Conservation (phyloP, 2,113 vertebrate genomes). For the Pachyramphus minor region DNA sequence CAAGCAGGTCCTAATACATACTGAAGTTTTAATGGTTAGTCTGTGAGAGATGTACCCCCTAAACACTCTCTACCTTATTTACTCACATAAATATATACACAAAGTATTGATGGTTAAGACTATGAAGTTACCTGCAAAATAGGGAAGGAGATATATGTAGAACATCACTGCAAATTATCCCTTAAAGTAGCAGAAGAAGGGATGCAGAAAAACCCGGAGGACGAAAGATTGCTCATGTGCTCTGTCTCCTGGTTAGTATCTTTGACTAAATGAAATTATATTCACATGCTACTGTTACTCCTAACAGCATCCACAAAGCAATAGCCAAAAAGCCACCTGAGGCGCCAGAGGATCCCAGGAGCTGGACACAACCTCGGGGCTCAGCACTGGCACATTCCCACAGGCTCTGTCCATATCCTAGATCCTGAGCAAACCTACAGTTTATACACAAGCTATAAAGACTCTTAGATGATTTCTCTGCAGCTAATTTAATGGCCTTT, state of each 20-base stretch:
- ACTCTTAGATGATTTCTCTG: not conserved
- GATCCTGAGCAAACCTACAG: not conserved
- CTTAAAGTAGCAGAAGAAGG: not conserved
- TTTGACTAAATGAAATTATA: not conserved
- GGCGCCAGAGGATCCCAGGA: not conserved
- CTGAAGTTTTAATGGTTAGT: not conserved
- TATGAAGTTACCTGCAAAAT: not conserved
- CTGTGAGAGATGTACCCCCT: not conserved
- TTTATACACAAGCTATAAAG: not conserved
- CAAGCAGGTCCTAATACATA: not conserved
- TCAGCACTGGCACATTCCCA: not conserved
- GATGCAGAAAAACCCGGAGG: not conserved
- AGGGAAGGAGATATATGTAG: not conserved
- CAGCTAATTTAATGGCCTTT: not conserved
- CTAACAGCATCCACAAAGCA: not conserved
- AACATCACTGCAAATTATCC: not conserved
- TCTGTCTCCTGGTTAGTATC: not conserved
- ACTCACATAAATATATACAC: not conserved
- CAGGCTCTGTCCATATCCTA: not conserved
- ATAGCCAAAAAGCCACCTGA: not conserved
- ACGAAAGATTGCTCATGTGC: not conserved
- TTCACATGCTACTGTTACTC: not conserved
- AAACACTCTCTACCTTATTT: not conserved
- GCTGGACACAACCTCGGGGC: fast-evolving
- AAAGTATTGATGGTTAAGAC: not conserved